Evolutionary conservation across 2,797 vertebrate genomes (phyloP).

Genomic region (Poecile montanus): DNA sequence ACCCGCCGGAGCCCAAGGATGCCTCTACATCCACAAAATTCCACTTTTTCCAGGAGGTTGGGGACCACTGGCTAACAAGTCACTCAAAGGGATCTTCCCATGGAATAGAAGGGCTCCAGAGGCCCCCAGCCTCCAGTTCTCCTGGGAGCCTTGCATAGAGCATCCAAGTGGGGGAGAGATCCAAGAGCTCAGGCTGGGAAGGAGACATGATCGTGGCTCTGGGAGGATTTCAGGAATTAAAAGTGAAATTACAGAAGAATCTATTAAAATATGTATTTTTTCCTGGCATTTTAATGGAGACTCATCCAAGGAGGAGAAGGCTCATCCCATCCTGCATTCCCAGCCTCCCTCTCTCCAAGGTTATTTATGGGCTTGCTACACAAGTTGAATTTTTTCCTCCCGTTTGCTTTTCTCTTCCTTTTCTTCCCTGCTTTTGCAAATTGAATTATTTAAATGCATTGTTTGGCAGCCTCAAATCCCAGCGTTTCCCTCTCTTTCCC

Average conservation of each 20-base stretch:
- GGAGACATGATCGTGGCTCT: rapidly evolving
- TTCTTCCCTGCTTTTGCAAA: conserved; percentile 50
- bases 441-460: conserved; percentile 71
- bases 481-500: conserved; percentile 12
- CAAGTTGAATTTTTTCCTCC: neutral
- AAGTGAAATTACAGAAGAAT: neutral
- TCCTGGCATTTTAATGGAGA: neutral
- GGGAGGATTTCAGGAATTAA: neutral
- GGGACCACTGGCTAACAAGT: neutral
- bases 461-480: conserved; percentile 64
- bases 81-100: neutral
- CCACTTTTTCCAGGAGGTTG: neutral
- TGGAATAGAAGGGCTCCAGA: neutral
- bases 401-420: neutral
- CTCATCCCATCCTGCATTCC: neutral
- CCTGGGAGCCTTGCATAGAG: neutral
- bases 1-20: rapidly evolving
- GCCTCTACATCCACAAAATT: neutral
- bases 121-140: neutral
- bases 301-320: neutral
- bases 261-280: neutral
- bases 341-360: neutral
- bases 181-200: neutral
- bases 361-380: conserved; percentile 54
- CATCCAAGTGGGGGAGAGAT: neutral